Evolutionary conservation across 2,113 vertebrate species (phyloP).

Genomic region (Plotosus lineatus): DNA sequence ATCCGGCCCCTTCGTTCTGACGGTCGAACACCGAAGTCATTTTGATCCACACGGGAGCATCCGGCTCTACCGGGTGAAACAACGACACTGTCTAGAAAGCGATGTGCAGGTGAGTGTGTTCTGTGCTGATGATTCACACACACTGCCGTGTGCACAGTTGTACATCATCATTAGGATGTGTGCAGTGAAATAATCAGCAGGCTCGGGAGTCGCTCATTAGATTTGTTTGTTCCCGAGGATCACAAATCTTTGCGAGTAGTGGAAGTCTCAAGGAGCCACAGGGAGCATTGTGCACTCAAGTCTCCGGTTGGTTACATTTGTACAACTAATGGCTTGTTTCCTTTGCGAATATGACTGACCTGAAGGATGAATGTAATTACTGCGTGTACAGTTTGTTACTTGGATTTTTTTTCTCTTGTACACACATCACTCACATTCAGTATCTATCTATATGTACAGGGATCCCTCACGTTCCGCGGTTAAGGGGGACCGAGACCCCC

Average conservation of each 20-base stretch:
- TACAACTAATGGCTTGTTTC: background rate
- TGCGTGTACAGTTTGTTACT: conserved; percentile 11
- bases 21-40: conserved; percentile 64
- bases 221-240: background rate
- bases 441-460: too few relatives aligned
- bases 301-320: background rate
- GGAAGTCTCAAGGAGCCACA: background rate
- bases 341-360: conserved; percentile 10
- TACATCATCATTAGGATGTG: background rate
- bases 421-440: too few relatives aligned
- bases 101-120: conserved; percentile 71
- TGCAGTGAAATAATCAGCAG: background rate
- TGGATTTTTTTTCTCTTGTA: conserved; percentile 20
- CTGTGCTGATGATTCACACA: background rate
- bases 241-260: conserved; percentile 1
- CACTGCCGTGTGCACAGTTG: background rate
- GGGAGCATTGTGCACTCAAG: too few relatives aligned
- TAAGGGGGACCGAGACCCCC: too few relatives aligned
- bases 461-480: too few relatives aligned
- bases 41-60: conserved; percentile 68
- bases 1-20: conserved; percentile 72
- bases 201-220: background rate
- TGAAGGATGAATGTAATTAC: conserved; percentile 25
- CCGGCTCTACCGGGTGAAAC: conserved; percentile 75
- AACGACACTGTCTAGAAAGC: conserved; percentile 70